A percentile compares a stretch with the other conserved stretches of the same genome.
phyloP scores from a whole-genome alignment of 2,113 vertebrate species.

The Syngnathus scovelli region DNA sequence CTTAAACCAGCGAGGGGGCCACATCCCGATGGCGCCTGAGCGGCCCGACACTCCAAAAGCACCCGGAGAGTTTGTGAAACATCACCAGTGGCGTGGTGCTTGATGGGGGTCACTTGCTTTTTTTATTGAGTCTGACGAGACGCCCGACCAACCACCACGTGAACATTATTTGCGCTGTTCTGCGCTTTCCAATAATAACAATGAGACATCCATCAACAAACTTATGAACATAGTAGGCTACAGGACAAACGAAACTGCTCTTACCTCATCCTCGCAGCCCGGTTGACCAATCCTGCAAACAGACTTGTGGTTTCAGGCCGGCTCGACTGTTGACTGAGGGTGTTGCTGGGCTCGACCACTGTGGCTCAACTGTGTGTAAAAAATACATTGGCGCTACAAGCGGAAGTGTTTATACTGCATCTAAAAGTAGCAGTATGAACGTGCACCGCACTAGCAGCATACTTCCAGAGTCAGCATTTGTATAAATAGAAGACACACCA shows the following conservation, averaged over 20 bases:
- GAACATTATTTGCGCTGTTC: background rate
- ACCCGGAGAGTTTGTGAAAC: conserved; percentile 48
- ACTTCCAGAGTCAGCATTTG: conserved; percentile 27
- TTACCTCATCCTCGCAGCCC: background rate
- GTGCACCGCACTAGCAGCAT: background rate
- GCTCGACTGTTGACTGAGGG: background rate
- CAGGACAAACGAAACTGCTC: background rate
- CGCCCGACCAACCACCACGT: conserved; percentile 4
- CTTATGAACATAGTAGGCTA: background rate
- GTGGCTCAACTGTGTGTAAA: background rate
- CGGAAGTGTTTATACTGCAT: background rate
- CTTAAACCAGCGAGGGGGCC: conserved; percentile 28
- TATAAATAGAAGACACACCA: conserved; percentile 37
- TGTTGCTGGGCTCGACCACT: background rate
- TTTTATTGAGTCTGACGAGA: conserved; percentile 30
- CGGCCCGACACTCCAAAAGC: conserved; percentile 45
- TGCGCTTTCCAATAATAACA: background rate
- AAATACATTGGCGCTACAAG: background rate
- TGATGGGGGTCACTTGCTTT: conserved; percentile 37
- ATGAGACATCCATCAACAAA: background rate
- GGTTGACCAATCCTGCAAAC: background rate
- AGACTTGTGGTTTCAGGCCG: background rate
- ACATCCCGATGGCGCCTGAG: conserved; percentile 36
- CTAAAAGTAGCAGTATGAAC: background rate
- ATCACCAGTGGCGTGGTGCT: conserved; percentile 41